Base-by-base conservation (phyloP, 2,888 invertebrate genomes). In the Dexiosoma caninum region DNA sequence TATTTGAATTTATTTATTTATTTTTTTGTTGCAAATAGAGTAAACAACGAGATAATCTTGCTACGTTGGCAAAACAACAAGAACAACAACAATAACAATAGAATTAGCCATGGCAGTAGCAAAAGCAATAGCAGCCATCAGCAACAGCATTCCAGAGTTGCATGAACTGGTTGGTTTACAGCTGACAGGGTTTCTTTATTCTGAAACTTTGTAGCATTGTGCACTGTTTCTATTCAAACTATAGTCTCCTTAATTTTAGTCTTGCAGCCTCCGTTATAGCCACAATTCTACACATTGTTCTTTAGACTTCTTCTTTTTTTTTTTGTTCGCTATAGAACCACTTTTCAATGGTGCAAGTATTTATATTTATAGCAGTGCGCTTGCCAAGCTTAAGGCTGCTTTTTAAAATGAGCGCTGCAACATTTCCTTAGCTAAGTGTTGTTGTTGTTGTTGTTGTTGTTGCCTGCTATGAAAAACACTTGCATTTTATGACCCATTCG, bases 401-500 rank as follows among this genome's bases (percentile, higher is more conserved):
- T 72, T 71, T n/a, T 53, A 40, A 70, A 70, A 40, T 62, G 23
- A 62, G 64, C 55, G 60, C 69, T 77, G 70, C 14, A 55, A 27
- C 27, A 53, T 40, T 51, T 30, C 35, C 27, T 53, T 49, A 16
- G 37, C 40, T 60, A 57, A n/a, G n/a, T n/a, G n/a, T n/a, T n/a
- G n/a, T n/a, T n/a, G n/a, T n/a, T n/a, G n/a, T n/a, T n/a, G n/a
- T n/a, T n/a, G n/a, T n/a, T n/a, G 8, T 44, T 44, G 10, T 10
- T 59, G 19, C 51, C 51, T 69, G 76, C 76, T 62, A 37, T 19
- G 60, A 46, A 57, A 74, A 80, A 67, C 80, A 76, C 80, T 80
- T 77, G 80, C 77, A 40, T 67, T 67, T 67, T 76, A 81, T 81
- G 80, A 77, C 76, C 77, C 71, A 62, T 81, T 81, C 77, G 53